Evolutionary conservation across 1,140 invertebrate species (phyloP).

Genomic region (Trigoniulus corallinus): DNA sequence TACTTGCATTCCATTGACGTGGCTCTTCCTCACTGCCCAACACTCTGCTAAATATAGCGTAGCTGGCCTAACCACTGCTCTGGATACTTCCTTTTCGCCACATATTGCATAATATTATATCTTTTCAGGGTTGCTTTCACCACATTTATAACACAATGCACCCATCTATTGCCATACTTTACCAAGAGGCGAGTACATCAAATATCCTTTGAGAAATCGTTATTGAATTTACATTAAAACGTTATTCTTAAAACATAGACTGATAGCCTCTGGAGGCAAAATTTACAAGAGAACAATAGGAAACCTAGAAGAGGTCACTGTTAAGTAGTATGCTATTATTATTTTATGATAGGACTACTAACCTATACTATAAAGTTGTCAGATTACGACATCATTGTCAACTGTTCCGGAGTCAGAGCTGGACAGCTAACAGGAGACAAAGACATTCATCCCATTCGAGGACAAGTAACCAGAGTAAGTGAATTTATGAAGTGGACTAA

Average conservation of each 20-base stretch:
- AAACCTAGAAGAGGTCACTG: slow-evolving; percentile 32
- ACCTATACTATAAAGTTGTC: slow-evolving; percentile 34
- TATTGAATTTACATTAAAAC: too few relatives aligned
- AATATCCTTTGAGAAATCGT: too few relatives aligned
- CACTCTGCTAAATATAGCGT: too few relatives aligned
- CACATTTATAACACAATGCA: slow-evolving; percentile 41
- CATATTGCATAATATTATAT: neutral
- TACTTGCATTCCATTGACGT: too few relatives aligned
- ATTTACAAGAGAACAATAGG: slow-evolving; percentile 1
- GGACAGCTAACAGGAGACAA: slow-evolving; percentile 36
- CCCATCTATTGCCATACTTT: slow-evolving; percentile 39
- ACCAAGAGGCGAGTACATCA: slow-evolving; percentile 33
- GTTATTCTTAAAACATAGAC: too few relatives aligned
- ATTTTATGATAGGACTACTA: slow-evolving; percentile 27
- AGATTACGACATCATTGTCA: slow-evolving; percentile 46
- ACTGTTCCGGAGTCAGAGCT: slow-evolving; percentile 50
- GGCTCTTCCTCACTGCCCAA: too few relatives aligned
- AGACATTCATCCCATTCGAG: slow-evolving; percentile 41
- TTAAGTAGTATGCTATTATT: too few relatives aligned
- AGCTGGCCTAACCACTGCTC: too few relatives aligned
- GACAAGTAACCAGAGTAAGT: slow-evolving; percentile 44
- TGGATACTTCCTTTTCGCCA: too few relatives aligned
- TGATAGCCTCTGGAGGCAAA: neutral
- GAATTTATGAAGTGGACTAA: too few relatives aligned
- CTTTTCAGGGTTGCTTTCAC: slow-evolving; percentile 35